phyloP scores from a whole-genome alignment of 2,797 vertebrate species.

The Chromis chromis region DNA sequence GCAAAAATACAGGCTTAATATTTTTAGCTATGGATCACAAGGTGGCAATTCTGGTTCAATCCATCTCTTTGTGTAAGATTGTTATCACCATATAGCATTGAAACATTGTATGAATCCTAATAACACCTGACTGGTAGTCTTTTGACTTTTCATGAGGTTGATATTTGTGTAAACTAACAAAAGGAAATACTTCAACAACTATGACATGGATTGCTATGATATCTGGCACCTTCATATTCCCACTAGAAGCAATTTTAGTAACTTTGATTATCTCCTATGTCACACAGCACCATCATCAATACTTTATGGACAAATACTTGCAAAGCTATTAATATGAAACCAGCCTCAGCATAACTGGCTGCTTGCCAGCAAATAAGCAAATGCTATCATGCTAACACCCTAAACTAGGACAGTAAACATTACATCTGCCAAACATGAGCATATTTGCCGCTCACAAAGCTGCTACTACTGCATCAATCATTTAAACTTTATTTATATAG shows the following conservation, averaged over 20 bases:
- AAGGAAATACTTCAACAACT: not conserved
- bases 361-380: not conserved
- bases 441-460: not conserved
- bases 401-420: not conserved
- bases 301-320: not conserved
- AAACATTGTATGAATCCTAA: not conserved
- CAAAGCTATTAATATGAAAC: not conserved
- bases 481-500: no score
- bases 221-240: not conserved
- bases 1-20: not conserved
- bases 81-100: not conserved
- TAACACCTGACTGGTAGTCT: no score
- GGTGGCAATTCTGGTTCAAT: not conserved
- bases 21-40: not conserved
- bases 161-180: not conserved
- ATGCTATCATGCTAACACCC: not conserved
- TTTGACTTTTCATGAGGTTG: not conserved
- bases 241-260: not conserved
- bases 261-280: not conserved
- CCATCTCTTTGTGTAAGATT: not conserved
- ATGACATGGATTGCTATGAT: not conserved
- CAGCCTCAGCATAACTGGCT: no score
- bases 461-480: not conserved
- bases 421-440: not conserved
- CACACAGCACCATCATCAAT: not conserved